Base-by-base conservation (phyloP, 2,797 vertebrate species). In the Cynodonichthys magdalenae region DNA sequence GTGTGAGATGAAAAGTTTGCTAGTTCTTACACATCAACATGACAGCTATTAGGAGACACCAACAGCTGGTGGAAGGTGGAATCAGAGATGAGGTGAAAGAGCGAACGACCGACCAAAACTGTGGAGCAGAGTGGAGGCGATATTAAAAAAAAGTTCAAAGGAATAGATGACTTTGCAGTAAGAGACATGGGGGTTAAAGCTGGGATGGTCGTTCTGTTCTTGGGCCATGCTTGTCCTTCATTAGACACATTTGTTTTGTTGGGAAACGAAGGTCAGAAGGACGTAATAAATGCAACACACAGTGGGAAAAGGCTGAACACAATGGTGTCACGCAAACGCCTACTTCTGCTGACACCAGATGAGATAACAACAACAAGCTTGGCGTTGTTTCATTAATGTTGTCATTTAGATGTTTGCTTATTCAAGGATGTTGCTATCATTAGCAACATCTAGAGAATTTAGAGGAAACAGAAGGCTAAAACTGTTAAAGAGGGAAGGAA, bases 11-110 rank as follows among this genome's bases (percentile, higher is more conserved):
- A 80, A 72, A 86, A 74, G 75, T 69, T 74, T 81, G 75, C 56
- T 28, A 55, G 77, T 82, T 73, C 4, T 52, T 83, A 72, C 79
- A 77, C 63, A 61, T 89, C 85, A 81, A 82, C 66, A 47, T 87
- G 87, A 89, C 84, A 81, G 85, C 81, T 78, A 88, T 87, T 86
- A 86, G 79, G 73, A 87, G 83, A 76, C 84, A 79, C 82, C 80
- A 87, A 80, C 85, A 90, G 85, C 87, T 90, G 90, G 76, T 82
- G 78, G 69, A 83, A 83, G 84, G 87, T 82, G 80, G 83, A 77
- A 80, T 77, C 47, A 48, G 57, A 53, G 31, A 85, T 66, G 71
- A 56, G 71, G 57, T 24, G 45, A 80, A 48, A 56, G 53, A 54
- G 66, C 53, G 47, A 76, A 80, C 79, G 80, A 79, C 71, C 66